Evolutionary conservation across 2,888 invertebrate species (phyloP).

Genomic region (Molanna angustata): DNA sequence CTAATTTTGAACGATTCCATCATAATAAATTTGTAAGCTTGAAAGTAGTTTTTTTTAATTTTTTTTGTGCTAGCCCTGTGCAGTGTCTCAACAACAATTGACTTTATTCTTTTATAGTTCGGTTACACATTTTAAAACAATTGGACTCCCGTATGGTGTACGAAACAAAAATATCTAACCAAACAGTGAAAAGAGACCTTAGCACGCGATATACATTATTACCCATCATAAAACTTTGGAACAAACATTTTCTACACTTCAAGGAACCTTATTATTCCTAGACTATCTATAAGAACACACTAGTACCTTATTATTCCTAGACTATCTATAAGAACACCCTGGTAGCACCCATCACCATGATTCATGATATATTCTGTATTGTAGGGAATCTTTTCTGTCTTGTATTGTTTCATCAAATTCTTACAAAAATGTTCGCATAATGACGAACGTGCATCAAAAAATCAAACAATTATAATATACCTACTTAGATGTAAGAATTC

Average conservation of each 20-base stretch:
- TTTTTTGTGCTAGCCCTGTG: no score
- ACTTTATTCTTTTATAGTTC: conserved; percentile 16
- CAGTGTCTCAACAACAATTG: no score
- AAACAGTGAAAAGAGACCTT: conserved; percentile 14
- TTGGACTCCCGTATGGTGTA: conserved; percentile 25
- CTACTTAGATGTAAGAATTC: no score
- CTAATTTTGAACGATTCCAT: no score
- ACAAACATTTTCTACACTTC: conserved; percentile 30
- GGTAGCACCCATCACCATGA: conserved; percentile 4
- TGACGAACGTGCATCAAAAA: no score
- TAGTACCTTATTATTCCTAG: background rate
- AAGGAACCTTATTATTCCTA: conserved; percentile 24
- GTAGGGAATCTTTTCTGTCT: no score
- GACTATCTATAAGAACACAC: background rate
- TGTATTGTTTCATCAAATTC: no score
- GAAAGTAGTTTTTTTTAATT: no score
- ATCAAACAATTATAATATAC: no score
- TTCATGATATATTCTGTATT: no score
- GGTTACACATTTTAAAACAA: conserved; percentile 26
- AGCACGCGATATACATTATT: conserved; percentile 29
- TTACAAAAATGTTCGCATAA: no score
- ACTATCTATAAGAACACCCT: conserved; percentile 12
- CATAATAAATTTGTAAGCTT: no score
- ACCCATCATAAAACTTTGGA: conserved; percentile 14
- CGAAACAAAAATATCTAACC: conserved; percentile 21